Base-by-base conservation (phyloP, 2,797 vertebrate genomes). In the Neomorphus geoffroyi region DNA sequence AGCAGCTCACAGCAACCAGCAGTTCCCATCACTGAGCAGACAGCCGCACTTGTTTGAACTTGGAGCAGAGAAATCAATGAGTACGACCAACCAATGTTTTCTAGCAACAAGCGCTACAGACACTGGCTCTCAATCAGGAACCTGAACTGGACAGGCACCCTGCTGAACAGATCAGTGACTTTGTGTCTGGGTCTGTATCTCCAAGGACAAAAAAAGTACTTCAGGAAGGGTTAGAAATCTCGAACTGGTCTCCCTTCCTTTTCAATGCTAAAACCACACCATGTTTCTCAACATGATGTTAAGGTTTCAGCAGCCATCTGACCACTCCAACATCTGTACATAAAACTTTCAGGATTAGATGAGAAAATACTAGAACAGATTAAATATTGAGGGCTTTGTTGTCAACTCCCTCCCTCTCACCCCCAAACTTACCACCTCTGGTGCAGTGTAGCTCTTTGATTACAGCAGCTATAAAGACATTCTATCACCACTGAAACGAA, bases 381-480 rank as follows among this genome's bases (percentile, higher is more conserved):
- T 9, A 46, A 51, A 14, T 64, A 53, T 1, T 33, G n/a, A 85
- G 33, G 45, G 26, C 18, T 46, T 54, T 54, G 37, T 3, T 67
- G 37, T 37, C 72, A 71, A 39, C 30, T 35, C 50, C 5, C 54
- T 19, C 0, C 13, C 22, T 24, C 4, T 28, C 14, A 9, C 5
- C 7, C 16, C 18, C 10, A 17, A 51, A 69, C 92, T 91, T 83
- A 96, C 93, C 92, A 91, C 39, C 35, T 70, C 51, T 81, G 56
- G 13, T 80, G 73, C 54, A 83, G 69, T 5, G 10, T 60, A 71
- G 69, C 60, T 90, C 69, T 58, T 79, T 79, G n/a, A n/a, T n/a
- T n/a, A n/a, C n/a, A n/a, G n/a, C n/a, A n/a, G 27, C 80, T 91
- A 93, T 16, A 32, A 87, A 90, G n/a, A 80, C 71, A 94, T 91